Evolutionary conservation across 2,888 invertebrate genomes (phyloP).

Genomic region (Anagyrus pseudococci): DNA sequence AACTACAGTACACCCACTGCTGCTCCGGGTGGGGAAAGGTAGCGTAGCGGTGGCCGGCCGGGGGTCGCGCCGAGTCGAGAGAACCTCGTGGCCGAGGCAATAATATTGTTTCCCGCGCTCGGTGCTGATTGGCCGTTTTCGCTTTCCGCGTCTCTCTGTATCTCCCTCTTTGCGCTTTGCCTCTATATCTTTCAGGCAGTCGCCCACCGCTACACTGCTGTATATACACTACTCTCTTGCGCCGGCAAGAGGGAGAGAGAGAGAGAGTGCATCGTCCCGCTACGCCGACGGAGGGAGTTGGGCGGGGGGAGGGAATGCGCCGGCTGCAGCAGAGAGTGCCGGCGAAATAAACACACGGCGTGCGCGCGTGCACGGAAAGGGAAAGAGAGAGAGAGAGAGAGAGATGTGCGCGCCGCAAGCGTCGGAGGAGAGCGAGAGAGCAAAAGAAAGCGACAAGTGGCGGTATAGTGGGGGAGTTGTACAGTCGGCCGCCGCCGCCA

Average conservation of each 20-base stretch:
- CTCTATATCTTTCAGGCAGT: slow-evolving; percentile 25
- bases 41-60: slow-evolving; percentile 7
- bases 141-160: too few relatives aligned
- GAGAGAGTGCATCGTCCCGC: too few relatives aligned
- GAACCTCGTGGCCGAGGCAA: background rate
- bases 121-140: slow-evolving; percentile 54
- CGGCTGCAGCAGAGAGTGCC: too few relatives aligned
- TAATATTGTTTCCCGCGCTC: slow-evolving; percentile 53
- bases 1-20: too few relatives aligned
- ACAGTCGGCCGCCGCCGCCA: slow-evolving; percentile 32
- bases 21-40: too few relatives aligned
- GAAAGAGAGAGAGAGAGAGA: too few relatives aligned
- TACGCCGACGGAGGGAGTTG: too few relatives aligned
- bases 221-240: too few relatives aligned
- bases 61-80: slow-evolving; percentile 26
- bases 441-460: background rate
- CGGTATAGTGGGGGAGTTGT: slow-evolving; percentile 33
- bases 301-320: background rate
- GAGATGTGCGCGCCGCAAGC: too few relatives aligned
- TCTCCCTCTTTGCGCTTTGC: slow-evolving; percentile 32
- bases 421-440: background rate
- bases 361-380: too few relatives aligned
- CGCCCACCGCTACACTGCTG: slow-evolving; percentile 5
- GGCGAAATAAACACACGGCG: too few relatives aligned
- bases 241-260: too few relatives aligned